A percentile compares a stretch with the other conserved stretches of the same genome.
phyloP scores from a whole-genome alignment of 2,797 vertebrate genomes.

The Gila robusta region DNA sequence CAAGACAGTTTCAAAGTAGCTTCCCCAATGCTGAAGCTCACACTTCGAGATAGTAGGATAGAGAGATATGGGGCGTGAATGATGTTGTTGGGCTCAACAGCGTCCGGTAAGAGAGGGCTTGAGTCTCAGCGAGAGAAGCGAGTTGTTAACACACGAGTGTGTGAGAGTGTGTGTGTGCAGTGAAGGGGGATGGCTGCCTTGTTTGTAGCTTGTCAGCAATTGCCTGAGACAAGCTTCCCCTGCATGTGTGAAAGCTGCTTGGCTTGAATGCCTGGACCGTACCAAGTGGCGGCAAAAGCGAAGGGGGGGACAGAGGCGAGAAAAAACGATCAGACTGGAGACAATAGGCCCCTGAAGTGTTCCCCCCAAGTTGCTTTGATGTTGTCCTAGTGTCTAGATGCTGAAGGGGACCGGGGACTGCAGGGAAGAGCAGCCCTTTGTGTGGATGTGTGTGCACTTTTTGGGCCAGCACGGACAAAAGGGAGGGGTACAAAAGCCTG shows the following conservation, averaged over 20 bases:
- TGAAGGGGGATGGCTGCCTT: conserved; percentile 83
- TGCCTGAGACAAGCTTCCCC: conserved; percentile 86
- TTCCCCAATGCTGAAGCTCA: conserved; percentile 35
- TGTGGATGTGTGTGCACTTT: conserved; percentile 77
- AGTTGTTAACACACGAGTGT: conserved; percentile 42
- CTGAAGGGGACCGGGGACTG: conserved; percentile 77
- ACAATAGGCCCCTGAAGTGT: conserved; percentile 88
- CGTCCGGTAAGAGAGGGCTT: conserved; percentile 61
- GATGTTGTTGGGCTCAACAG: conserved; percentile 34
- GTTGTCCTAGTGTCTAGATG: conserved; percentile 84
- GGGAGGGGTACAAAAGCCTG: conserved; percentile 68
- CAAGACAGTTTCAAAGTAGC: background rate
- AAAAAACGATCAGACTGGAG: conserved; percentile 80
- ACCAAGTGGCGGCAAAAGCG: conserved; percentile 83
- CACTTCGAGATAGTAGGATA: background rate
- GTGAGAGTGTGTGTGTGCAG: conserved; percentile 43
- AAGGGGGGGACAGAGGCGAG: conserved; percentile 81
- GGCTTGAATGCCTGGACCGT: conserved; percentile 90
- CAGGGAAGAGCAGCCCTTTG: conserved; percentile 77
- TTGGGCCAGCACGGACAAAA: conserved; percentile 67
- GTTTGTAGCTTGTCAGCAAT: conserved; percentile 93
- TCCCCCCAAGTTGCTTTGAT: conserved; percentile 87
- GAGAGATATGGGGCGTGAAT: conserved; percentile 62
- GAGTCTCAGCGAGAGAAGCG: conserved; percentile 56
- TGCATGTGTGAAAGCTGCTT: conserved; percentile 92